A percentile compares a stretch with the other conserved stretches of the same genome.
Evolutionary conservation across 2,888 invertebrate species (phyloP).

Genomic region (Trichogramma evanescens): DNA sequence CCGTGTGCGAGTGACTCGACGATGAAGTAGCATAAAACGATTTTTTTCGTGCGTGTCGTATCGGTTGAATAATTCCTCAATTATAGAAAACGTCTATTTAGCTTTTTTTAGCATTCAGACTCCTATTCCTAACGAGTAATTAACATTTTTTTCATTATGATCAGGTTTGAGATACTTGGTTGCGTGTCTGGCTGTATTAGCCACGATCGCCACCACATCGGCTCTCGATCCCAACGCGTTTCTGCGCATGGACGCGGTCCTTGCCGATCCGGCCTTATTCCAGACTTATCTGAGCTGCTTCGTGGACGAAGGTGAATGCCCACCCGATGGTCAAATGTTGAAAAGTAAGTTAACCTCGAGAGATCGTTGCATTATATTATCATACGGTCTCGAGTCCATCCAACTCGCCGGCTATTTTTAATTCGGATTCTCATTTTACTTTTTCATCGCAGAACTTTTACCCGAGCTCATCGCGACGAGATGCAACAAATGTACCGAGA

Average conservation of each 20-base stretch:
- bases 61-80: no score
- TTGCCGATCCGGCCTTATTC: conserved; percentile 2
- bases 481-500: conserved; percentile 23
- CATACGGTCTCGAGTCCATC: neutral
- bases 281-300: conserved; percentile 25
- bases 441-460: conserved; percentile 20
- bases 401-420: neutral
- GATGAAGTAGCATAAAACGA: no score
- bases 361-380: neutral
- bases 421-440: neutral
- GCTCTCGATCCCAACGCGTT: no score
- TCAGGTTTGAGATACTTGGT: no score
- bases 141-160: no score
- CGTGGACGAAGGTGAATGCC: conserved; percentile 27
- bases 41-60: no score
- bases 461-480: conserved; percentile 23
- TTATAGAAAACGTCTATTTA: no score
- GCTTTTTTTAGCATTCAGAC: no score
- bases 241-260: neutral
- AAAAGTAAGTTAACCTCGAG: conserved; percentile 25
- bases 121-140: no score
- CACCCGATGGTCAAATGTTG: conserved; percentile 23
- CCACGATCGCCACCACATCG: no score
- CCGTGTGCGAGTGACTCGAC: no score
- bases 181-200: no score